Evolutionary conservation across 2,888 invertebrate species (phyloP), one percentile per base, ranked within the genome.

Genomic region (Netelia melanura): DNA sequence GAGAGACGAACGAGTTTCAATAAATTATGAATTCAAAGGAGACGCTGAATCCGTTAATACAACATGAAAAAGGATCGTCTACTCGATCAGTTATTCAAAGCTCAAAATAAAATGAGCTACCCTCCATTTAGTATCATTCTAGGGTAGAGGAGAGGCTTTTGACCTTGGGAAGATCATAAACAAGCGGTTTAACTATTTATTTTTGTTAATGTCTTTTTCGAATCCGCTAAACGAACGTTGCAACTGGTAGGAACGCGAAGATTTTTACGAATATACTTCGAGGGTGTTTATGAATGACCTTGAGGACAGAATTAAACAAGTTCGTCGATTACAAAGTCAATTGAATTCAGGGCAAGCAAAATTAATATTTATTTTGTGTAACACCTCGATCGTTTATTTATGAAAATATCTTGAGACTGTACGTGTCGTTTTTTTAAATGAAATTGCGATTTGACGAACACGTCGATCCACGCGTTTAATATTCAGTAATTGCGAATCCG

Each of bases 1-100:
- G 52, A 77, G 68, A 78, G 68, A 17, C 10, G 52, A 43, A 75
- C 65, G 83, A 67, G 11, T 38, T 72, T 23, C 17, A 2, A 54
- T 38, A 17, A 77, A 75, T 78, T 77, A 72, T 72, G 58, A 58
- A 77, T 82, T 82, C 71, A 77, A 71, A 82, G 77, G 71, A 17
- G 58, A 71, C 64, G 74, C 64, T 30, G 64, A 70, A 9, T 17
- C 54, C 62, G 38, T 76, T 56, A 44, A 52, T 68, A 44, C 81
- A 64, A 56, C 54, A 71, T 70, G 30, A 52, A 76, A 58, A 82
- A 82, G 58, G 65, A 71, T 78, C 70, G 68, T 78, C 17, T 71
- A 6, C 65, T 23, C 76, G 64, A 77, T 82, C 56, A 77, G 65
- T 82, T 77, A 82, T 72, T 75, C 77, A 54, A 67, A 25, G 71